These are phyloP conservation scores for Erpetoichthys calabaricus DNA, from an alignment of 2,797 vertebrate genomes.

Conservation along the genomic window DNA sequence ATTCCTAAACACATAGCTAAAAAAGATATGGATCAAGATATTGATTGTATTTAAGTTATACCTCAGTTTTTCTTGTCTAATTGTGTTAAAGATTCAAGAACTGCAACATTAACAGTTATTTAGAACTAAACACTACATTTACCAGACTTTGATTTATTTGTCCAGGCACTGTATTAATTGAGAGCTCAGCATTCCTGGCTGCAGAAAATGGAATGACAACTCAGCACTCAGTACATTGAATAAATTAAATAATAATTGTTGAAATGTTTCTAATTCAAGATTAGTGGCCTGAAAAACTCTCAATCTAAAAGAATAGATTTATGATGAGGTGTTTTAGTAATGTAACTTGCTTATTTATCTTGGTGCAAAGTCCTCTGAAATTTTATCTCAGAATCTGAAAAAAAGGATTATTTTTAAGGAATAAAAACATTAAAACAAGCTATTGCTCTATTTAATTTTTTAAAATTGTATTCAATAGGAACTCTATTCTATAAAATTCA, in stretches of 20 bases:
- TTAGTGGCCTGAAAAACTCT: conserved; percentile 14
- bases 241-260: conserved; percentile 20
- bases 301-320: conserved; percentile 19
- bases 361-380: too few species aligned
- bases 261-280: conserved; percentile 17
- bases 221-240: conserved; percentile 22
- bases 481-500: too few species aligned
- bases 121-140: conserved; percentile 25
- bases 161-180: conserved; percentile 17
- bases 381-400: too few species aligned
- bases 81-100: conserved; percentile 19
- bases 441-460: too few species aligned
- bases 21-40: conserved; percentile 20
- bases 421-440: too few species aligned
- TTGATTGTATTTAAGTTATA: conserved; percentile 20
- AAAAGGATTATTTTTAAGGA: too few species aligned
- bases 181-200: conserved; percentile 19
- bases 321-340: conserved; percentile 9
- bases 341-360: neutral
- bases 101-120: conserved; percentile 24
- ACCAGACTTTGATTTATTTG: conserved; percentile 22
- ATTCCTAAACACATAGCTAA: conserved; percentile 6
- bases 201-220: conserved; percentile 15
- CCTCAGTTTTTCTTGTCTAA: conserved; percentile 21
- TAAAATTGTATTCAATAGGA: too few species aligned